A percentile compares a stretch with the other conserved stretches of the same genome.
phyloP scores from a whole-genome alignment of 2,888 invertebrate species.

The Stenchaetothrips biformis region DNA sequence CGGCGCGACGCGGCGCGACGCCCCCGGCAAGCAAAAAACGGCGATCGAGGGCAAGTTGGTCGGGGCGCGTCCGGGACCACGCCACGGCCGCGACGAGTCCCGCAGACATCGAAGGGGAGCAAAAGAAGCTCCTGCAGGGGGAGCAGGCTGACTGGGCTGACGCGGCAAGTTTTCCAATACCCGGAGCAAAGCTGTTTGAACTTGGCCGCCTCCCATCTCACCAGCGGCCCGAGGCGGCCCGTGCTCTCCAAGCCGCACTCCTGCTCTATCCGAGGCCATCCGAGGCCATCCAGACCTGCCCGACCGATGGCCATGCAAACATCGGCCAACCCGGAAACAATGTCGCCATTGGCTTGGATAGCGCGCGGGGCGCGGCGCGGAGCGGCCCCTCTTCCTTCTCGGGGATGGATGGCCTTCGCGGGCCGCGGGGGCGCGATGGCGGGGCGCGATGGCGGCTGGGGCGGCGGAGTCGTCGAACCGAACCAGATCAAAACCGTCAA shows the following conservation, averaged over 20 bases:
- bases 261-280: background rate
- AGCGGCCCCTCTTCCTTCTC: background rate
- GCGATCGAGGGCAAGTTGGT: background rate
- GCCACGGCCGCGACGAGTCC: background rate
- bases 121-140: background rate
- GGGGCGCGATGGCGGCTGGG: too few species aligned
- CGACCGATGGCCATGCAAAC: slow-evolving; percentile 5
- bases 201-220: background rate
- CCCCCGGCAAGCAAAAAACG: background rate
- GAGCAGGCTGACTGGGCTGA: background rate
- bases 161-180: slow-evolving; percentile 24
- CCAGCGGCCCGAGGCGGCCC: background rate
- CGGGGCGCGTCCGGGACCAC: background rate
- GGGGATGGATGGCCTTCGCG: too few species aligned
- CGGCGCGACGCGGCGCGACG: background rate
- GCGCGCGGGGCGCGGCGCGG: background rate
- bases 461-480: too few species aligned
- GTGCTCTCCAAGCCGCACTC: background rate
- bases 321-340: background rate
- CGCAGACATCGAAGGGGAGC: slow-evolving; percentile 4
- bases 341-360: background rate
- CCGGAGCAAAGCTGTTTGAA: slow-evolving; percentile 13
- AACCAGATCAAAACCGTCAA: too few species aligned
- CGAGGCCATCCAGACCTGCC: background rate
- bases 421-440: too few species aligned